Evolutionary conservation across 2,797 vertebrate genomes (phyloP).

Genomic region (Iguana delicatissima): DNA sequence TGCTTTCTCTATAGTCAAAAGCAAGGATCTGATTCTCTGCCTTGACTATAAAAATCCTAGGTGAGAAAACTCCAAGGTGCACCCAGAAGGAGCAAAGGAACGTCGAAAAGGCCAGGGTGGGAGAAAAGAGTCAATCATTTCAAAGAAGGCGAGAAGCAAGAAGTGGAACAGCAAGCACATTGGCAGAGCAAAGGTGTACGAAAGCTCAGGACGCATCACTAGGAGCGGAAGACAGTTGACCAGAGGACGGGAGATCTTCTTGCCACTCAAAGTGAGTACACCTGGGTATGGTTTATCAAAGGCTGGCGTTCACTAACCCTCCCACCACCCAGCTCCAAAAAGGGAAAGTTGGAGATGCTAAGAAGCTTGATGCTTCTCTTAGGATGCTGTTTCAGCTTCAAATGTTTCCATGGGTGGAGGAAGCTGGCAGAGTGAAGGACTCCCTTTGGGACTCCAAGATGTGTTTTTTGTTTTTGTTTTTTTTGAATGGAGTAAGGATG

Average conservation of each 20-base stretch:
- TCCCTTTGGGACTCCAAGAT: background rate
- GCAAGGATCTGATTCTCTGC: conserved; percentile 73
- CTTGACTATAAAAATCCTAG: conserved; percentile 57
- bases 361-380: background rate
- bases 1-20: conserved; percentile 59
- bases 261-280: conserved; percentile 62
- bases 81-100: background rate
- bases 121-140: background rate
- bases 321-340: background rate
- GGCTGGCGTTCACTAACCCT: background rate
- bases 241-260: conserved; percentile 24
- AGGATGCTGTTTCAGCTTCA: background rate
- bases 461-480: too few species aligned
- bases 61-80: conserved; percentile 44
- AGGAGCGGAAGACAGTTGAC: conserved; percentile 33
- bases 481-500: too few species aligned
- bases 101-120: background rate
- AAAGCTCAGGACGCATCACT: conserved; percentile 12
- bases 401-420: background rate
- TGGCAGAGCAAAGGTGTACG: background rate
- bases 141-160: background rate
- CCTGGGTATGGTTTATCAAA: background rate
- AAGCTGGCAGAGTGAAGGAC: conserved; percentile 9
- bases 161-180: background rate
- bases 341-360: background rate